Conservation (phyloP, 2,797 vertebrate genomes). For the Brachymystax lenok region DNA sequence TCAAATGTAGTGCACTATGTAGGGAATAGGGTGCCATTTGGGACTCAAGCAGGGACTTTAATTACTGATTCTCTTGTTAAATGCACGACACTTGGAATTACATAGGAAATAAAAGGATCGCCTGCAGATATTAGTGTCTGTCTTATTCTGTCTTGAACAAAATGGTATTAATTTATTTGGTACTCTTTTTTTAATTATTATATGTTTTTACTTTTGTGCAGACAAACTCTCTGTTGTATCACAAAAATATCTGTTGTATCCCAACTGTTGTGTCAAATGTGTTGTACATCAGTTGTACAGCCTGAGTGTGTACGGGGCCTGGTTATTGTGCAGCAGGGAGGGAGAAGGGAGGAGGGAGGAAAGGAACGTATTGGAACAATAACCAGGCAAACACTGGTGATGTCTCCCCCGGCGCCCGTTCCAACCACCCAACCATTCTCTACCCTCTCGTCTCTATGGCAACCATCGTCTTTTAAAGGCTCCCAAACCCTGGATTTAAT, state of each 20-base stretch:
- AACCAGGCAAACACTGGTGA: conserved; percentile 54
- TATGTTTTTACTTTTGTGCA: no score
- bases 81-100: conserved; percentile 14
- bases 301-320: background rate
- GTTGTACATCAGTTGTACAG: background rate
- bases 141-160: conserved; percentile 3
- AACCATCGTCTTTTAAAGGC: conserved; percentile 62
- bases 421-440: conserved; percentile 55
- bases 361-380: conserved; percentile 49
- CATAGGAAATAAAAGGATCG: background rate
- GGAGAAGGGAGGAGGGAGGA: conserved; percentile 7
- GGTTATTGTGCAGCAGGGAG: background rate
- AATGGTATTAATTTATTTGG: background rate
- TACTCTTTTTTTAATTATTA: background rate
- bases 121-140: conserved; percentile 4
- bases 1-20: no score
- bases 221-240: no score
- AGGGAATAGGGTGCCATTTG: no score
- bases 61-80: conserved; percentile 8
- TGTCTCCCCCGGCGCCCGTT: conserved; percentile 55
- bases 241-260: no score
- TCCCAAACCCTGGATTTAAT: conserved; percentile 29
- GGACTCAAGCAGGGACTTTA: background rate
- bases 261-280: background rate
- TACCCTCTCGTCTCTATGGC: conserved; percentile 68